Base-by-base conservation (phyloP, 2,888 invertebrate genomes). In the Caenorhabditis japonica region DNA sequence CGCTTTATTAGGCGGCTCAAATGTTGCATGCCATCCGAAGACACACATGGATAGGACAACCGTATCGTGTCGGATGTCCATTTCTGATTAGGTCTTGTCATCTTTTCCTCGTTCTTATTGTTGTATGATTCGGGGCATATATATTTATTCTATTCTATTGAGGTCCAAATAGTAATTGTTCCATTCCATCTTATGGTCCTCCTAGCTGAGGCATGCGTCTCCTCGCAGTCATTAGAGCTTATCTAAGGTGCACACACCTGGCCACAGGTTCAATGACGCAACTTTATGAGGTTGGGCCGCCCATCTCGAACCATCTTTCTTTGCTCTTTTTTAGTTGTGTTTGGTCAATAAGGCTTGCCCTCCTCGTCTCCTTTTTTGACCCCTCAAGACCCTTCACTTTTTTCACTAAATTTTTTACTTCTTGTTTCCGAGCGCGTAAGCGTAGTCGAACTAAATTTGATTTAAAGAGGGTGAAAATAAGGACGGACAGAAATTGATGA, bases 51-150 rank as follows among this genome's bases (percentile, higher is more conserved):
- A n/a, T n/a, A n/a, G n/a, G n/a, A 17, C 5, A 47, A 56, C 61
- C 49, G 56, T 49, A 61, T 36, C 69, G 53, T 70, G 60, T 69
- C 60, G 60, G 47, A 56, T 69, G 61, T 70, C 61, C 70, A 70
- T 70, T 61, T 61, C 55, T 70, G 61, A 70, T 70, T 70, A 70
- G 70, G 61, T 36, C 55, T 51, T 43, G 60, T 70, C 69, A 55
- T 23, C 47, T n/a, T n/a, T 46, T 60, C 34, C 51, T 46, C 46
- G 19, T 30, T 52, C 33, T 52, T 41, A 56, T 49, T 33, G 39
- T 49, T 39, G 23, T 56, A 15, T 30, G 4, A 8, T n/a, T 47
- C 47, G 19, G 8, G 21, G 8, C 15, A 17, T 23, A 33, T 25
- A n/a, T n/a, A n/a, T n/a, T n/a, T n/a, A n/a, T 17, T 27, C 23